These are phyloP conservation scores for Thermophis baileyi DNA, from an alignment of 2,113 vertebrate genomes.

Conservation along the genomic window DNA sequence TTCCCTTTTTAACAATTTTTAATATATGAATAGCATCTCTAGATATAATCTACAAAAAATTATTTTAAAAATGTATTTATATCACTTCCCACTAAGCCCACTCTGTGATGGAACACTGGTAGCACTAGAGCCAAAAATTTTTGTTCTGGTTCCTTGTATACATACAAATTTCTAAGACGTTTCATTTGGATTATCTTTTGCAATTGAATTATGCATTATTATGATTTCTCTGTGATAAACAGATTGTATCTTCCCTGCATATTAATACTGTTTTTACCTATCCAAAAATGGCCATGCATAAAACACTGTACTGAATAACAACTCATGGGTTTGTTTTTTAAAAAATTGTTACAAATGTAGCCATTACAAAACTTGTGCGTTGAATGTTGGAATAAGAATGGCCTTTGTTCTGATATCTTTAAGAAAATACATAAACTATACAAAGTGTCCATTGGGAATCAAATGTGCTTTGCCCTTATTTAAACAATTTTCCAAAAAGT, in stretches of 20 bases:
- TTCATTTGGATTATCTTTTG: not conserved
- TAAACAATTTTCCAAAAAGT: not conserved
- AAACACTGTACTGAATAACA: not conserved
- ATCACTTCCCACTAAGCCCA: not conserved
- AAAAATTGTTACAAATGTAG: not conserved
- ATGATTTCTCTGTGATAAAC: not conserved
- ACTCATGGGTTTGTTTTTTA: not conserved
- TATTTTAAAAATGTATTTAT: not conserved
- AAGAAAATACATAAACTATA: constrained; percentile 29
- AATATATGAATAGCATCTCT: not conserved
- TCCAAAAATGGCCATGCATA: not conserved
- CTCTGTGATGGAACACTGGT: not conserved
- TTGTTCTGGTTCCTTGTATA: not conserved
- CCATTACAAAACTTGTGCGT: not conserved
- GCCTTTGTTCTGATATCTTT: constrained; percentile 29
- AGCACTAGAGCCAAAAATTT: not conserved
- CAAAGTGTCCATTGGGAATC: constrained; percentile 24
- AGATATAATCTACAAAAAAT: not conserved
- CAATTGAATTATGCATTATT: not conserved
- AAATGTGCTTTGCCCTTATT: constrained; percentile 1
- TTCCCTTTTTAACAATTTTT: not conserved
- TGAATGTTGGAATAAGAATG: not conserved
- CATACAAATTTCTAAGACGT: not conserved
- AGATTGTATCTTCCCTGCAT: constrained; percentile 21
- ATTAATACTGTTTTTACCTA: not conserved